These are phyloP conservation scores for Dermochelys coriacea DNA, from an alignment of 2,797 vertebrate species.

Conservation along the genomic window DNA sequence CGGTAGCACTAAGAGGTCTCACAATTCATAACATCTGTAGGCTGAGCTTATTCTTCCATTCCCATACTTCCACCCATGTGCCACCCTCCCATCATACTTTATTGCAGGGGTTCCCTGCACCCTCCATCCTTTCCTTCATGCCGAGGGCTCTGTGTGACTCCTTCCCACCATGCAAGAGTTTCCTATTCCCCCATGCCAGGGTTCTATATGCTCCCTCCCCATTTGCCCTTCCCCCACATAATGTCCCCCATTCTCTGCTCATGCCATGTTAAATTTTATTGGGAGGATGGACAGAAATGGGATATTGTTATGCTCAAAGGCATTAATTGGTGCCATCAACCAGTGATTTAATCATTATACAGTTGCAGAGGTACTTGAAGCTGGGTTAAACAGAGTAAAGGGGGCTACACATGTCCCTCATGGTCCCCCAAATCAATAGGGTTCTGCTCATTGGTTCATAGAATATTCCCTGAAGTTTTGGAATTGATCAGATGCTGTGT, in stretches of 20 bases:
- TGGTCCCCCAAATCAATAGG: background rate
- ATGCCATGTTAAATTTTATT: background rate
- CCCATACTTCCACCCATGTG: background rate
- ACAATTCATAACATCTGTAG: background rate
- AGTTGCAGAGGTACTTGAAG: background rate
- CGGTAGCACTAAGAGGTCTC: background rate
- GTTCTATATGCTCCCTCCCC: background rate
- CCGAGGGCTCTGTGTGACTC: background rate
- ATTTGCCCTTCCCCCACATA: background rate
- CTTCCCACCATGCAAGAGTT: background rate
- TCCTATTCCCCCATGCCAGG: too few species aligned
- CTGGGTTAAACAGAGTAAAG: background rate
- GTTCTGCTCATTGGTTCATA: background rate
- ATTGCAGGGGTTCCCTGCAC: background rate
- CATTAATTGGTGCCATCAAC: background rate
- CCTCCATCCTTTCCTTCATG: background rate
- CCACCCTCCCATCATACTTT: background rate
- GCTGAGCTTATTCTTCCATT: background rate
- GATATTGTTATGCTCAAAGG: background rate
- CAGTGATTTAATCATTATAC: background rate
- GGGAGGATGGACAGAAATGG: background rate
- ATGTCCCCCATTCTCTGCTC: background rate
- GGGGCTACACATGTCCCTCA: too few species aligned
- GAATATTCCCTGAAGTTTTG: background rate
- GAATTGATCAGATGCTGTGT: background rate